Conservation (phyloP, 2,888 invertebrate species). For the Andrena camellia region DNA sequence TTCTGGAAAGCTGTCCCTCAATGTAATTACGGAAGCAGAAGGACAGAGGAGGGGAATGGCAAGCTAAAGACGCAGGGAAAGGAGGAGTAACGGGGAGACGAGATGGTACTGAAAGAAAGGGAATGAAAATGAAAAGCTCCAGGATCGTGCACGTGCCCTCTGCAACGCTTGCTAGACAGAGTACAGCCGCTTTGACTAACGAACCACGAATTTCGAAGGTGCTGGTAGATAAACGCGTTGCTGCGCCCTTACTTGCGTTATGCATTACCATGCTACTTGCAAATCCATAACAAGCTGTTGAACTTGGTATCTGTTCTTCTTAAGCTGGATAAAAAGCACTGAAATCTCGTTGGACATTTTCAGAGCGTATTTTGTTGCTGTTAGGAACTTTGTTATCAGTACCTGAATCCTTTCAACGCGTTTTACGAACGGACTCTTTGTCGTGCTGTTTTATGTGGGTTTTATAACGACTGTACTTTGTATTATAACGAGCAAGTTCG, state of each 20-base stretch:
- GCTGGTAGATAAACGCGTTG: conserved; percentile 49
- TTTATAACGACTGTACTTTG: too few species aligned
- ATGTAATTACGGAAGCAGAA: conserved; percentile 44
- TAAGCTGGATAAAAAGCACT: neutral
- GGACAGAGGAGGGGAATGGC: neutral
- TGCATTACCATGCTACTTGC: conserved; percentile 60
- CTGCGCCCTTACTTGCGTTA: conserved; percentile 43
- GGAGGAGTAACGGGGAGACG: neutral
- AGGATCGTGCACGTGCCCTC: conserved; percentile 53
- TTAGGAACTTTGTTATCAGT: too few species aligned
- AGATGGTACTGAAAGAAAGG: conserved; percentile 8
- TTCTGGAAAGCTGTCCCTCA: neutral
- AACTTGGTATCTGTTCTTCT: conserved; percentile 26
- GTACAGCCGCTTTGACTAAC: conserved; percentile 73
- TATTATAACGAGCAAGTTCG: too few species aligned
- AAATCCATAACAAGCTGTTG: conserved; percentile 32
- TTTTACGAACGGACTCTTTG: too few species aligned
- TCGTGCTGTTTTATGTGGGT: too few species aligned
- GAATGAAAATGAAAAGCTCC: conserved; percentile 39
- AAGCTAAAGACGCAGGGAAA: neutral
- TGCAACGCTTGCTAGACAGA: conserved; percentile 65
- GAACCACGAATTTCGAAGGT: conserved; percentile 62
- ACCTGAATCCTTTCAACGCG: too few species aligned
- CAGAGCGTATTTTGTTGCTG: neutral
- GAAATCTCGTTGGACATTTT: neutral